phyloP scores from a whole-genome alignment of 2,113 vertebrate genomes.

The Labeo rohita region DNA sequence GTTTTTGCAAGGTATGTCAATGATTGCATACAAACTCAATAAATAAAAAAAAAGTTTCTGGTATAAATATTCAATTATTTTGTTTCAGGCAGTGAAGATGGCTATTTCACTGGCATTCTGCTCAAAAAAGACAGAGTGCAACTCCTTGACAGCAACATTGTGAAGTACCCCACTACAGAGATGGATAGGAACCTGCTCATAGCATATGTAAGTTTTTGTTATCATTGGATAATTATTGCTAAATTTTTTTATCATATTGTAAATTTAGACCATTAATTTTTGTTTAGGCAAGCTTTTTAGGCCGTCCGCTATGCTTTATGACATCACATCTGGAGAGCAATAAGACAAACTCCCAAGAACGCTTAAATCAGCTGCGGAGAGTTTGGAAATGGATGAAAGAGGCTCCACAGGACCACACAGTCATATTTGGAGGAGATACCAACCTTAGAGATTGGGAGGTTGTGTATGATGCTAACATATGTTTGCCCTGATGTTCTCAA shows the following conservation, averaged over 20 bases:
- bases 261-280: neutral
- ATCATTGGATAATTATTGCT: neutral
- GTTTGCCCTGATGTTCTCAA: neutral
- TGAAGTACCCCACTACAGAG: constrained; percentile 79
- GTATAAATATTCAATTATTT: neutral
- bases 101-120: constrained; percentile 84
- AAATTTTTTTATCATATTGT: neutral
- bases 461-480: neutral
- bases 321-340: constrained; percentile 88
- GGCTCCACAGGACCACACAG: constrained; percentile 69
- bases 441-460: constrained; percentile 84
- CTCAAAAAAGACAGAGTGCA: constrained; percentile 83
- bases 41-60: neutral
- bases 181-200: constrained; percentile 86
- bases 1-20: constrained; percentile 76
- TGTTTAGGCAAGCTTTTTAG: constrained; percentile 74
- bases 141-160: constrained; percentile 76
- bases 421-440: constrained; percentile 88
- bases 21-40: neutral
- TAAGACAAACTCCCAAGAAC: constrained; percentile 72
- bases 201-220: constrained; percentile 73
- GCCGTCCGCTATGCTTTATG: constrained; percentile 82
- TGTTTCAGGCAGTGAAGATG: constrained; percentile 72
- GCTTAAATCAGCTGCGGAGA: constrained; percentile 75
- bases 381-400: constrained; percentile 78